Evolutionary conservation across 37 sponge, comb jelly and placozoan genomes (phyloP), one percentile per base, ranked within the genome.

Genomic region (Aplysina aerophoba): DNA sequence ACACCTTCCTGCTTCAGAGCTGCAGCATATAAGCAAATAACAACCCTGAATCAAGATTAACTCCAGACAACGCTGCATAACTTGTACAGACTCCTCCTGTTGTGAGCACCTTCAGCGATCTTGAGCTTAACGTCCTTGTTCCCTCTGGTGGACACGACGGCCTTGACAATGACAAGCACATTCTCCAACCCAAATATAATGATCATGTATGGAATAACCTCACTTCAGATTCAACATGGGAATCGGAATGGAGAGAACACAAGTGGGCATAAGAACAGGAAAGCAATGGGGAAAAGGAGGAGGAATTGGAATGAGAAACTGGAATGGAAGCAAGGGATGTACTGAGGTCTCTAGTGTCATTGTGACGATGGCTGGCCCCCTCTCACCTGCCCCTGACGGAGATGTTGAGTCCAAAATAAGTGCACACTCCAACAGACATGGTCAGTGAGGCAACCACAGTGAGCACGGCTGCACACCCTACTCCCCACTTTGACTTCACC

Each of bases 391-490:
- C 91, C 58, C 91, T 90, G 59, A 94, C 63, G 13, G 94, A 88
- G 63, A 94, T 88, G 81, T 92, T 92, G 39, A 96, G 83, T 64
- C 94, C 94, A 74, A 99, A 95, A 81, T 93, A 90, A 31, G 92
- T 94, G 56, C 99, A 96, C 55, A 99, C 88, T 22, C 99, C 99
- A 16, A 99, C 91, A 31, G 99, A 96, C 95, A 99, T 96, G 63
- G 92, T 89, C 39, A 83, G 67, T 63, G 67, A 65, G 66, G 38
- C 37, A 27, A 59, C 67, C 19, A 83, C 83, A 39, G 67, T 83
- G 21, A 58, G 27, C 13, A 66, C 68, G n/a, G 53, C 68, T 12
- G 67, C 62, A 8, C 19, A 19, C 30, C 67, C 67, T n/a, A 66
- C 41, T 21, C 83, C 83, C 24, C 61, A 66, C 55, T 63, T 22